Evolutionary conservation across 2,888 invertebrate genomes (phyloP).

Genomic region (Mamestra brassicae): DNA sequence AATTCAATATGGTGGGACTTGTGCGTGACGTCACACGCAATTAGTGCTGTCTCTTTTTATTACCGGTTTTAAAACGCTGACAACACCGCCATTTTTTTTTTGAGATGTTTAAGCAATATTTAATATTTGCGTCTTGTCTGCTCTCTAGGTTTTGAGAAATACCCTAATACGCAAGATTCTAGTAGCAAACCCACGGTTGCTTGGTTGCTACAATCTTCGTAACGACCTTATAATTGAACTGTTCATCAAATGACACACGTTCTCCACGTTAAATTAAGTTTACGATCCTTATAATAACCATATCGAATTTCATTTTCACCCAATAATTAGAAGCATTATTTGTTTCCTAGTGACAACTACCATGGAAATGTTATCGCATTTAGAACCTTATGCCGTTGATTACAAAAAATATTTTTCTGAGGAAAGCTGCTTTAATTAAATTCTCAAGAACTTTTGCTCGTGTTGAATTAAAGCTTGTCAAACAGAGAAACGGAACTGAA

Average conservation of each 20-base stretch:
- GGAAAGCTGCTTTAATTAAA: background rate
- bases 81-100: too few relatives aligned
- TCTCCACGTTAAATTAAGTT: slow-evolving; percentile 26
- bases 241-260: slow-evolving; percentile 18
- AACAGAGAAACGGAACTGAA: background rate
- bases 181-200: too few relatives aligned
- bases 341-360: slow-evolving; percentile 31
- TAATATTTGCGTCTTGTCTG: too few relatives aligned
- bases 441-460: slow-evolving; percentile 15
- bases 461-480: slow-evolving; percentile 2
- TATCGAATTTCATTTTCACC: slow-evolving; percentile 65
- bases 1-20: too few relatives aligned
- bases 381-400: background rate
- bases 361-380: slow-evolving; percentile 1
- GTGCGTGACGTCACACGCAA: too few relatives aligned
- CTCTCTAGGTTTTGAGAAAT: too few relatives aligned
- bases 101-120: too few relatives aligned
- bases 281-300: slow-evolving; percentile 37
- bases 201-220: background rate
- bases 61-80: too few relatives aligned
- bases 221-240: background rate
- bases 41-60: too few relatives aligned
- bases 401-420: background rate
- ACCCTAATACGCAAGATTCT: too few relatives aligned
- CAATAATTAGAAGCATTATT: slow-evolving; percentile 34